These are phyloP conservation scores for Neoscelio sp. DNA, from an alignment of 2,888 invertebrate species.

Conservation along the genomic window DNA sequence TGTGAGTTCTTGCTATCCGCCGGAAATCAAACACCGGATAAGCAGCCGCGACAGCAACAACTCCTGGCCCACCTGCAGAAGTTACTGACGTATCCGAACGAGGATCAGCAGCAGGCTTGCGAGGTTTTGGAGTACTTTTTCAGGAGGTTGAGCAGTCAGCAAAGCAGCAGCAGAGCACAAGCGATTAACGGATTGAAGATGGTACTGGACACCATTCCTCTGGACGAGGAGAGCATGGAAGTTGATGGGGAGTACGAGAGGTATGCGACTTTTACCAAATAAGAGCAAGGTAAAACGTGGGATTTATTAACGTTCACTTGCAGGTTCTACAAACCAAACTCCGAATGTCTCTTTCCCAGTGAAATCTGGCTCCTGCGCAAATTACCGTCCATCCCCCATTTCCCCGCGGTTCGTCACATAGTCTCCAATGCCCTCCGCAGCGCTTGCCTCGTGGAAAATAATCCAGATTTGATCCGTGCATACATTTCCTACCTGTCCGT, in stretches of 20 bases:
- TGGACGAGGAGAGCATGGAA: constrained; percentile 83
- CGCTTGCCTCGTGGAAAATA: constrained; percentile 96
- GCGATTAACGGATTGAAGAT: constrained; percentile 91
- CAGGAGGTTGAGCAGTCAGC: constrained; percentile 92
- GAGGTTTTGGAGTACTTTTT: constrained; percentile 96
- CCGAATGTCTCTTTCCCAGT: constrained; percentile 69
- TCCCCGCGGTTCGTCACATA: constrained; percentile 88
- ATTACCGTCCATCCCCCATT: constrained; percentile 91
- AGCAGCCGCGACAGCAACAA: constrained; percentile 91
- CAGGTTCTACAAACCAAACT: too few species aligned
- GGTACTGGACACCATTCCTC: constrained; percentile 85
- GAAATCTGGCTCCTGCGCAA: constrained; percentile 86
- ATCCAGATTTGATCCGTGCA: constrained; percentile 91
- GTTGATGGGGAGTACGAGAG: constrained; percentile 79
- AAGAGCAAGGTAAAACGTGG: too few species aligned
- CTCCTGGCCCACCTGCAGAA: constrained; percentile 87
- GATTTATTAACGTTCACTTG: too few species aligned
- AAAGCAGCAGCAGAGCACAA: constrained; percentile 90
- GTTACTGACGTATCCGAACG: constrained; percentile 84
- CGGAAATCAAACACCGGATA: constrained; percentile 86
- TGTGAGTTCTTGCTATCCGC: constrained; percentile 95
- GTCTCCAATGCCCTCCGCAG: constrained; percentile 90
- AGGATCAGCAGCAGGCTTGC: constrained; percentile 87
- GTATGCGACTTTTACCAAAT: too few species aligned
- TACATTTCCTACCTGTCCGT: constrained; percentile 94